phyloP scores from a whole-genome alignment of 2,113 vertebrate species.

The Seriola dumerili region DNA sequence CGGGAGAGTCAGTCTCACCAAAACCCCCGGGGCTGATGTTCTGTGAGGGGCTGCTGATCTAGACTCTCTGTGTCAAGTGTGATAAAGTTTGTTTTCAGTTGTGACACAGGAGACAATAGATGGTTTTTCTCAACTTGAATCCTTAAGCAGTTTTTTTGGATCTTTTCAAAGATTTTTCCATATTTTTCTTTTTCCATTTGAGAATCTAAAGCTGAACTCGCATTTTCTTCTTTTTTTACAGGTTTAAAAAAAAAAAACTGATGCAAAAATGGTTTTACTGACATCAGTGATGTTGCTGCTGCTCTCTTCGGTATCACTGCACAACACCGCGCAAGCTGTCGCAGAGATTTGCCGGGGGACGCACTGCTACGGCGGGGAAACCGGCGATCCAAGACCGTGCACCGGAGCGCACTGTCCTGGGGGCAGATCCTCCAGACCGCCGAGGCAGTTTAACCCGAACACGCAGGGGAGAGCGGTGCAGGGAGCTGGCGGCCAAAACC shows the following conservation, averaged over 20 bases:
- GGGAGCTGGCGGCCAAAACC: conserved; percentile 53
- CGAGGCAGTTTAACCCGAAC: conserved; percentile 69
- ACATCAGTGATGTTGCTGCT: conserved; percentile 65
- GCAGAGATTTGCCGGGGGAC: conserved; percentile 79
- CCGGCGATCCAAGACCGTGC: conserved; percentile 80
- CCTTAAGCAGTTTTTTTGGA: background rate
- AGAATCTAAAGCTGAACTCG: background rate
- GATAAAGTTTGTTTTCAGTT: conserved; percentile 30
- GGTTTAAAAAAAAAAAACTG: background rate
- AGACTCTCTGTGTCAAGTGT: background rate
- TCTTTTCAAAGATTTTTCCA: background rate
- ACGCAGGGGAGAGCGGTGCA: conserved; percentile 68
- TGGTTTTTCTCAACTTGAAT: background rate
- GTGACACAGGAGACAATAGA: background rate
- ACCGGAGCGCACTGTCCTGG: conserved; percentile 80
- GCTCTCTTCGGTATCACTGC: conserved; percentile 47
- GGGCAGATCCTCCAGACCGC: conserved; percentile 71
- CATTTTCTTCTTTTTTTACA: conserved; percentile 33
- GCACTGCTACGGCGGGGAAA: conserved; percentile 70
- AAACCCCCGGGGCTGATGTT: conserved; percentile 41
- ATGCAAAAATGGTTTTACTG: conserved; percentile 67
- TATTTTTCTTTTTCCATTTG: background rate
- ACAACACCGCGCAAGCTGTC: conserved; percentile 37
- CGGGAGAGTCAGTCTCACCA: conserved; percentile 33
- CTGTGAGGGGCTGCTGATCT: background rate